Evolutionary conservation across 2,113 vertebrate species (phyloP).

Genomic region (Sciurus niger): DNA sequence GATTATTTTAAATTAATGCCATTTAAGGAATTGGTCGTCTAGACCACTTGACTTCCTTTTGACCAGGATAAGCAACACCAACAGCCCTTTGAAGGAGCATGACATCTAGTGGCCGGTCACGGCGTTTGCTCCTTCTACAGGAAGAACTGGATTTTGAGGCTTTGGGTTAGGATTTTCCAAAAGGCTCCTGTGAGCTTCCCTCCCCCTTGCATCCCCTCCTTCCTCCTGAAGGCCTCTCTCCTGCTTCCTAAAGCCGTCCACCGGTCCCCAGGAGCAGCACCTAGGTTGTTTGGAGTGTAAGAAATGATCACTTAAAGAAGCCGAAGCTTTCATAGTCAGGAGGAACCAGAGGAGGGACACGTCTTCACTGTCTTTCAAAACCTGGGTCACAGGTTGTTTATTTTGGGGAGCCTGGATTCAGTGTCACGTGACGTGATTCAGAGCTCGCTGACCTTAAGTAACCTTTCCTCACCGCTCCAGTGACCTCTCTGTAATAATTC

Average conservation of each 20-base stretch:
- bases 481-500: background rate
- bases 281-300: background rate
- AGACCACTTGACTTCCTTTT: constrained; percentile 85
- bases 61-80: constrained; percentile 2
- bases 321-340: background rate
- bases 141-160: background rate
- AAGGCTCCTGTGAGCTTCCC: background rate
- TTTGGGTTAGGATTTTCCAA: background rate
- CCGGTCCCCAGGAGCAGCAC: background rate
- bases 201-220: background rate
- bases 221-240: background rate
- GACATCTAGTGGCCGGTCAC: constrained; percentile 88
- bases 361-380: background rate
- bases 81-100: constrained; percentile 78
- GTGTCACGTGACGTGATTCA: background rate
- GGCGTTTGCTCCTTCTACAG: background rate
- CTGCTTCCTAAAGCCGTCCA: background rate
- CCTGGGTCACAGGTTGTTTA: background rate
- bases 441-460: constrained; percentile 33
- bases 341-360: background rate
- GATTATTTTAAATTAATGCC: constrained; percentile 90
- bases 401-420: background rate
- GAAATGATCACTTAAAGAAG: background rate
- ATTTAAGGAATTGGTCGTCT: constrained; percentile 90
- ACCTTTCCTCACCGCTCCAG: background rate